A percentile compares a stretch with the other conserved stretches of the same genome.
These are phyloP conservation scores for Ariolimax columbianus DNA, from an alignment of 2,888 invertebrate genomes.

Conservation along the genomic window DNA sequence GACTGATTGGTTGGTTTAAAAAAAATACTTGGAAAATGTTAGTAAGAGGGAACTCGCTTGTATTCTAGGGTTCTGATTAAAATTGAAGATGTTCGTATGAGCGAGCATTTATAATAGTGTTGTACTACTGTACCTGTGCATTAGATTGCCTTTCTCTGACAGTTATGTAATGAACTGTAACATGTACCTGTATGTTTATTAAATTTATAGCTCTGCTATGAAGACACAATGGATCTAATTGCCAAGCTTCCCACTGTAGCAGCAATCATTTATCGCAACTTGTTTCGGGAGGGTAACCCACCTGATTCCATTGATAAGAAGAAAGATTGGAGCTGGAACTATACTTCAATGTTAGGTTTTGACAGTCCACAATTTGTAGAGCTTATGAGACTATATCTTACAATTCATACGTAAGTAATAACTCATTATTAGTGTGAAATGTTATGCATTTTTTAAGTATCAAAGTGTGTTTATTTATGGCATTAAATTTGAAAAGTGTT, in stretches of 20 bases:
- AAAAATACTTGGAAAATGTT: no score
- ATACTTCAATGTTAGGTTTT: conserved; percentile 92
- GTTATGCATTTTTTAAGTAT: not conserved
- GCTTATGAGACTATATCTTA: conserved; percentile 93
- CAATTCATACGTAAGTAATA: conserved; percentile 87
- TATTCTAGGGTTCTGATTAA: no score
- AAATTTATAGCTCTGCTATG: conserved; percentile 85
- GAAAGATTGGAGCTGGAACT: conserved; percentile 96
- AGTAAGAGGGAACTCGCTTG: no score
- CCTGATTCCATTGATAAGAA: conserved; percentile 92
- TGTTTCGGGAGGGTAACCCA: conserved; percentile 87
- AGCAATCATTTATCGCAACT: conserved; percentile 96
- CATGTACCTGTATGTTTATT: not conserved
- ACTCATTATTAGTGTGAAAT: not conserved
- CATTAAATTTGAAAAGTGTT: no score
- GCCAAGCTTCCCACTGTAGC: conserved; percentile 96
- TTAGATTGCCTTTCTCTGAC: not conserved
- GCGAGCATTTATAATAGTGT: no score
- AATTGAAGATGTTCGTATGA: no score
- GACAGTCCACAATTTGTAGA: conserved; percentile 89
- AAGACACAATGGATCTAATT: conserved; percentile 96
- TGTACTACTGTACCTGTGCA: no score
- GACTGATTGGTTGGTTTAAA: no score
- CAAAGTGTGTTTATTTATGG: not conserved
- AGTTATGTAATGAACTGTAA: not conserved